A percentile compares a stretch with the other conserved stretches of the same genome.
Evolutionary conservation across 2,113 vertebrate species (phyloP).

Genomic region (Glareola pratincola): DNA sequence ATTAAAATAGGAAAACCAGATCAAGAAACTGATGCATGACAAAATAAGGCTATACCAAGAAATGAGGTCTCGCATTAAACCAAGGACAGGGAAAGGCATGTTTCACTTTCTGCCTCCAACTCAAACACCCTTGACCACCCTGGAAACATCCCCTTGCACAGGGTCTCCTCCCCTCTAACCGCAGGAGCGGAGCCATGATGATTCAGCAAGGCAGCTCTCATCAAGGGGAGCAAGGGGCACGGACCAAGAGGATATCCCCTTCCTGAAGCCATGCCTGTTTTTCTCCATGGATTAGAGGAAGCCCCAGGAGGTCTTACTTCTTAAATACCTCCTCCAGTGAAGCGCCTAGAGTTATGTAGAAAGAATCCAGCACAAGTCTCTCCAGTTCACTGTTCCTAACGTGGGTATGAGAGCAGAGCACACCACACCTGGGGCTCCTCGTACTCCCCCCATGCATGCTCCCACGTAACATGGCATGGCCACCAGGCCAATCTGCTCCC

Average conservation of each 20-base stretch:
- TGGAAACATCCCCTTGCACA: neutral
- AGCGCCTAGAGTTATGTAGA: neutral
- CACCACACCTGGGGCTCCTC: neutral
- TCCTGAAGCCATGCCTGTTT: neutral
- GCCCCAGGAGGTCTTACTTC: neutral
- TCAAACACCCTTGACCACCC: neutral
- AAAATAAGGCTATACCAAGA: neutral
- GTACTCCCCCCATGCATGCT: fast-evolving
- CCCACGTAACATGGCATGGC: fast-evolving
- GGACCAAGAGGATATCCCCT: too few species aligned
- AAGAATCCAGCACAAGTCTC: neutral
- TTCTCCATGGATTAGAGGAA: neutral
- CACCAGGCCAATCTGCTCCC: neutral
- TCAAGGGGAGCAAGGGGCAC: neutral
- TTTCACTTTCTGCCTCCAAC: neutral
- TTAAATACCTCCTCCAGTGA: neutral
- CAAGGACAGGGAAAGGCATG: neutral
- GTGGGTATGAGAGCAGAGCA: neutral
- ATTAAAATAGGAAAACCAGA: neutral
- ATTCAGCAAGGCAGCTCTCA: neutral
- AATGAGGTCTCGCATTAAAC: neutral
- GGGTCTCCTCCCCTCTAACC: too few species aligned
- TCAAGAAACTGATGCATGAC: neutral
- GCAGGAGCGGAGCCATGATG: fast-evolving
- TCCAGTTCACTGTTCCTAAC: neutral